A percentile compares a stretch with the other conserved stretches of the same genome.
Evolutionary conservation across 2,113 vertebrate genomes (phyloP).

Genomic region (Leptobrachium leishanense): DNA sequence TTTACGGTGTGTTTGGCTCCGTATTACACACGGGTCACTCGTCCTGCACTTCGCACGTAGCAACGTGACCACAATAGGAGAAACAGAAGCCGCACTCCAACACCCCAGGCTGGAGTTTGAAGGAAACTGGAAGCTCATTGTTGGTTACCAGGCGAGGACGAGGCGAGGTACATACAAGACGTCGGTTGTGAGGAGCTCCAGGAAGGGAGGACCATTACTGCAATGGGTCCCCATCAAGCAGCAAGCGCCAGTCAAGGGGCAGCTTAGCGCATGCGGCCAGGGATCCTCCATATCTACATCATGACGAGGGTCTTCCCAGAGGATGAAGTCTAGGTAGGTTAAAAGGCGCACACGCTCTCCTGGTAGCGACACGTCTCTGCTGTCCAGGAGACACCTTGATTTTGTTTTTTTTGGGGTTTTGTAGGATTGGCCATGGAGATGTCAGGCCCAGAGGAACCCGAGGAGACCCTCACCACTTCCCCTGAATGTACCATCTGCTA

Average conservation of each 20-base stretch:
- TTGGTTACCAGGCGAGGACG: slow-evolving; percentile 28
- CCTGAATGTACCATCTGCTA: slow-evolving; percentile 53
- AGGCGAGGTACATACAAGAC: slow-evolving; percentile 10
- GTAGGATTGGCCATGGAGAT: background rate
- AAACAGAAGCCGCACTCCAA: too few species aligned
- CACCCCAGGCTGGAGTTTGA: slow-evolving; percentile 5
- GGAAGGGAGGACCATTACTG: background rate
- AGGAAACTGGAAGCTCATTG: slow-evolving; percentile 2
- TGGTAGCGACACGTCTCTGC: too few species aligned
- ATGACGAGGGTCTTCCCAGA: too few species aligned
- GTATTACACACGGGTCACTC: background rate
- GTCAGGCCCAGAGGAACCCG: background rate
- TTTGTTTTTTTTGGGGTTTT: background rate
- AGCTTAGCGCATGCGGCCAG: too few species aligned
- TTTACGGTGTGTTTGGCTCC: background rate
- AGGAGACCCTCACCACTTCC: background rate
- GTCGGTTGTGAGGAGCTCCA: background rate
- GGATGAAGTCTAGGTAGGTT: too few species aligned
- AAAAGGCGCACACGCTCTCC: too few species aligned
- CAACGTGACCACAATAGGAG: too few species aligned
- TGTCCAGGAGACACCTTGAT: too few species aligned
- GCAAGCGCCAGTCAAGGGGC: too few species aligned
- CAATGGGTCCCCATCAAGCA: background rate
- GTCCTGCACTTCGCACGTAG: too few species aligned
- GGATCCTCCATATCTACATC: too few species aligned